Base-by-base conservation (phyloP, 2,888 invertebrate genomes). In the Nomada ferruginata region DNA sequence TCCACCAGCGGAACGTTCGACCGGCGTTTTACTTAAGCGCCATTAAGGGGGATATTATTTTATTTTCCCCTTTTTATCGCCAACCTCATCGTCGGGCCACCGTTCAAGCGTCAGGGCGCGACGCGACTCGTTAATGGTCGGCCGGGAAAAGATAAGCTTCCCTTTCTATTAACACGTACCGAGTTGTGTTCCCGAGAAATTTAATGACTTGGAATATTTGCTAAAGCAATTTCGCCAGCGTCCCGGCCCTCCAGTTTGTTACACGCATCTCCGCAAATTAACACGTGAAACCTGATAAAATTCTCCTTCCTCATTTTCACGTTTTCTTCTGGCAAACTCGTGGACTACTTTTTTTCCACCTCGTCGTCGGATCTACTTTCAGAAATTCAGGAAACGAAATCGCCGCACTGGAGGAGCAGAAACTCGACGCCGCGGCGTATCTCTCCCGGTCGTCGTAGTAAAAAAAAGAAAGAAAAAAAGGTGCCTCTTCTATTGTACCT, bases 41-140 rank as follows among this genome's bases (percentile, higher is more conserved):
- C 81, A 87, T 87, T 87, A 87, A 87, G 77, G 68, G 84, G 77
- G 69, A 85, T 81, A 82, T 82, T 87, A 84, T 87, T 87, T 87
- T 85, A 79, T 84, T 87, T 79, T 60, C 44, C 26, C 74, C 47
- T 87, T 84, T 86, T 76, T 60, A 76, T 87, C 87, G 85, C 87
- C 85, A 87, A 83, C 75, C 79, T 57, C 55, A 82, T 69, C 73
- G 73, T 20, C 55, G 36, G 50, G 18, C 29, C 70, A 70, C 71
- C 61, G 77, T 83, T 76, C 73, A 75, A 76, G 64, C 76, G 76
- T 78, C 64, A 86, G 75, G 36, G 61, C 73, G 69, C 80, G 72
- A 69, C 77, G 81, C 36, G 73, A 85, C 85, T 86, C 86, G 75
- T 86, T 86, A 86, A 86, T 79, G 85, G 85, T 72, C 64, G 36